These are phyloP conservation scores for Dendroctonus ponderosae DNA, from an alignment of 1,140 invertebrate genomes.

Conservation along the genomic window DNA sequence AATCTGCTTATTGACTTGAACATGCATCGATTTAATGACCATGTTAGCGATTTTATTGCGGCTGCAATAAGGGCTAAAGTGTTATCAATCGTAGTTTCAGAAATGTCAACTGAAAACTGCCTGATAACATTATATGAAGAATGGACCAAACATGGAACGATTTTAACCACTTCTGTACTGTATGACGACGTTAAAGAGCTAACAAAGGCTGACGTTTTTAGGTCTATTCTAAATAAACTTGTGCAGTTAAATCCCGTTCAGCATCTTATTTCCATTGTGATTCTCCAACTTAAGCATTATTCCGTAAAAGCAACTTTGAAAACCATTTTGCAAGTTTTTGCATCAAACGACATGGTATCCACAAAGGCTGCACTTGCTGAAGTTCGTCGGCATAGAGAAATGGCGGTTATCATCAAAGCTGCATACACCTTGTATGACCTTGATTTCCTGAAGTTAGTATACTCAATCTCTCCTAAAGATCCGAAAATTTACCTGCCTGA, in stretches of 20 bases:
- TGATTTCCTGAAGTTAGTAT: slow-evolving; percentile 35
- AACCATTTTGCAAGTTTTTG: slow-evolving; percentile 29
- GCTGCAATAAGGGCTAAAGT: slow-evolving; percentile 22
- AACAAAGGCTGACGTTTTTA: slow-evolving; percentile 20
- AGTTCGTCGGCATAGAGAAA: slow-evolving; percentile 24
- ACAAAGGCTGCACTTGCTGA: slow-evolving; percentile 27
- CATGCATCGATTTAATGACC: slow-evolving; percentile 27
- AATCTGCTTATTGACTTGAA: slow-evolving; percentile 42
- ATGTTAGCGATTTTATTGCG: slow-evolving; percentile 36
- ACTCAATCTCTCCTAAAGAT: slow-evolving; percentile 33
- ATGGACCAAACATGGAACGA: neutral
- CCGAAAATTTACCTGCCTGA: slow-evolving; percentile 37
- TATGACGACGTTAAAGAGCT: neutral
- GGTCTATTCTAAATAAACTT: slow-evolving; percentile 31
- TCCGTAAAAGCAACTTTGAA: slow-evolving; percentile 34
- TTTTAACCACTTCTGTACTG: neutral
- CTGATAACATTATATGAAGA: slow-evolving; percentile 20
- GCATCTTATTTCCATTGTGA: slow-evolving; percentile 35
- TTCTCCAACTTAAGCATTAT: slow-evolving; percentile 37
- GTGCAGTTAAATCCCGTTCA: slow-evolving; percentile 27
- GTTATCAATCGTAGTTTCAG: slow-evolving; percentile 30
- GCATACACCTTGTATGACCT: slow-evolving; percentile 35
- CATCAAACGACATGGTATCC: neutral
- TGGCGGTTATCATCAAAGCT: slow-evolving; percentile 29
- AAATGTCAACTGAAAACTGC: slow-evolving; percentile 30